These are phyloP conservation scores for Rhingia rostrata DNA, from an alignment of 2,888 invertebrate genomes.

Conservation along the genomic window DNA sequence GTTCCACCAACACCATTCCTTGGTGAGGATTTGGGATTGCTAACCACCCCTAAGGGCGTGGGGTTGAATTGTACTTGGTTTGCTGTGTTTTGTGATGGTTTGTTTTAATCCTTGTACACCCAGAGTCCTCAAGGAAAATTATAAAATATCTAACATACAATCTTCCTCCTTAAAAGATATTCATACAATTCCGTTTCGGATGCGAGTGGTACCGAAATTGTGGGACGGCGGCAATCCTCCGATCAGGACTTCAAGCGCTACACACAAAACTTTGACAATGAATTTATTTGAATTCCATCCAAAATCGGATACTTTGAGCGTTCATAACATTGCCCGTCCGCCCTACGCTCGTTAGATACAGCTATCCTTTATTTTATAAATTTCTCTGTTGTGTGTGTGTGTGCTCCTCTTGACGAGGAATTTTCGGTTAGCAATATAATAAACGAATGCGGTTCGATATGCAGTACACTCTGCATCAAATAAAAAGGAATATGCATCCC, in stretches of 20 bases:
- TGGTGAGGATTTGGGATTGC: not conserved
- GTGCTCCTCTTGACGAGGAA: slow-evolving; percentile 17
- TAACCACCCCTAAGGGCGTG: not conserved
- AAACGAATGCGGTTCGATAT: slow-evolving; percentile 57
- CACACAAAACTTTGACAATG: slow-evolving; percentile 70
- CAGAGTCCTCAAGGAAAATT: slow-evolving; percentile 66
- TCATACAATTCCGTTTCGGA: not conserved
- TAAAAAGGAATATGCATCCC: slow-evolving; percentile 43
- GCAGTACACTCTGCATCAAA: slow-evolving; percentile 23
- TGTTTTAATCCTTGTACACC: slow-evolving; percentile 60
- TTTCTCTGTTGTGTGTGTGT: too few species aligned
- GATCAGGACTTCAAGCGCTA: slow-evolving; percentile 60
- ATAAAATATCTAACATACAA: slow-evolving; percentile 65
- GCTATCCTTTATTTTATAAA: slow-evolving; percentile 47
- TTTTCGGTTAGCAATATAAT: slow-evolving; percentile 54
- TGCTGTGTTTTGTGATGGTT: slow-evolving; percentile 14
- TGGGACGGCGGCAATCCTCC: slow-evolving; percentile 49
- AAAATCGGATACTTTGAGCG: slow-evolving; percentile 45
- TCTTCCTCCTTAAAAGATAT: slow-evolving; percentile 52
- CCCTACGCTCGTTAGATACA: not conserved
- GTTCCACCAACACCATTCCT: slow-evolving; percentile 14
- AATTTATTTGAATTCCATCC: slow-evolving; percentile 73
- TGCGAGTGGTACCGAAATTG: not conserved
- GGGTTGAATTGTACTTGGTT: slow-evolving; percentile 20
- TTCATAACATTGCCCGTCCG: not conserved